Evolutionary conservation across 2,113 vertebrate genomes (phyloP).

Genomic region (Macquaria ambigua): DNA sequence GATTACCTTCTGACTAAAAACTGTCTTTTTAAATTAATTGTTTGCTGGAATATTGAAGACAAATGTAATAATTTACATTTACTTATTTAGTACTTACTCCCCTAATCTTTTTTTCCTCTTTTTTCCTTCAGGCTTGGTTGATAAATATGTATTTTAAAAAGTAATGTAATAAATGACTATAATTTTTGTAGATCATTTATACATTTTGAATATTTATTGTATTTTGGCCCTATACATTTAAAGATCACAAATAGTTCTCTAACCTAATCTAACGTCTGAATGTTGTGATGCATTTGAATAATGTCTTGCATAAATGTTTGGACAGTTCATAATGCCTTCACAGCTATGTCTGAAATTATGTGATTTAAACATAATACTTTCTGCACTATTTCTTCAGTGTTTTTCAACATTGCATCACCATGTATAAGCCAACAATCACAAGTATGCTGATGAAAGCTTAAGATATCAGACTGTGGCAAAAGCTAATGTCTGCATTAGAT

Average conservation of each 20-base stretch:
- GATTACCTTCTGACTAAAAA: constrained; percentile 18
- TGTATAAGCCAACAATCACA: constrained; percentile 55
- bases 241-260: background rate
- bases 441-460: constrained; percentile 55
- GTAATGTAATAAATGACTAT: constrained; percentile 13
- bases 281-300: constrained; percentile 3
- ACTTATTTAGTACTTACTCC: constrained; percentile 8
- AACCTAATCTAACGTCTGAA: constrained; percentile 14
- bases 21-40: constrained; percentile 1
- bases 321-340: constrained; percentile 16
- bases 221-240: background rate
- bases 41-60: constrained; percentile 12
- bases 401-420: constrained; percentile 71
- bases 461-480: constrained; percentile 53
- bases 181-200: background rate
- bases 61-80: constrained; percentile 7
- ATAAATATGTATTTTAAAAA: constrained; percentile 23
- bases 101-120: background rate
- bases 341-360: constrained; percentile 24
- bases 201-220: background rate
- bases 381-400: constrained; percentile 32
- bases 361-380: constrained; percentile 28
- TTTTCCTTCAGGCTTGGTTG: constrained; percentile 10
- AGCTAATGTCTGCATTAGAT: constrained; percentile 58
- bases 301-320: constrained; percentile 4